Base-by-base conservation (phyloP, 2,797 vertebrate genomes). In the Mormyrops attenuatus region DNA sequence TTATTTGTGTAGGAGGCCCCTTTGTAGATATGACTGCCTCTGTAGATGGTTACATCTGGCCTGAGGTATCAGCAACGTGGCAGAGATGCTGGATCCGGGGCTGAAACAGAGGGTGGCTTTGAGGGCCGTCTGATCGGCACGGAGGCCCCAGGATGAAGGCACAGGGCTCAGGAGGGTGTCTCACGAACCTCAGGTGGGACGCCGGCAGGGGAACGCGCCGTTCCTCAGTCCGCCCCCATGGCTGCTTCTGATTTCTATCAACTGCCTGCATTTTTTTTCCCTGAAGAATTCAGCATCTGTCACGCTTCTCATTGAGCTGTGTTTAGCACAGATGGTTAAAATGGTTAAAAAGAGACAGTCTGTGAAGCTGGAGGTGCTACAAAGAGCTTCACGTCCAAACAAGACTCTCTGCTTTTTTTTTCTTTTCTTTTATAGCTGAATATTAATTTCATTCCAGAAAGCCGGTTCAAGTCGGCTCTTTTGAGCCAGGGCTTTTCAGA, bases 1-100 rank as follows among this genome's bases (percentile, higher is more conserved):
- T 80, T 80, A n/a, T 80, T 80, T 80, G 73, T 80, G 38, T 30
- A 80, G 73, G 41, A 89, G 88, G 17, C 38, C 73, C 41, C 73
- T 80, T 80, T 41, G 73, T 41, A 80, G 73, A 80, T 80, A 38
- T 47, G 73, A 80, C 73, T n/a, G 73, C 13, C 41, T 9, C 73
- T 44, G 73, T 73, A 80, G 73, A 41, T 80, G 73, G 73, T 47
- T 80, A 41, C 34, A 80, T 80, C 73, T 80, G 73, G 34, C 73
- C 73, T 47, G 73, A 80, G 38, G 73, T 47, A 80, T 47, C 73
- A 6, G 66, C 66, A 73, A 73, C 30, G 38, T 1, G 30, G 66
- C 66, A 38, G 66, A 73, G 66, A 80, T 80, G 38, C 38, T 80
- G 73, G 73, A 41, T 73, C 30, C 66, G 66, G 66, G 30, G 66